Percentiles rank a stretch among this genome's conserved stretches.
Evolutionary conservation across 2,113 vertebrate species (phyloP).

Genomic region (Gambusia affinis): DNA sequence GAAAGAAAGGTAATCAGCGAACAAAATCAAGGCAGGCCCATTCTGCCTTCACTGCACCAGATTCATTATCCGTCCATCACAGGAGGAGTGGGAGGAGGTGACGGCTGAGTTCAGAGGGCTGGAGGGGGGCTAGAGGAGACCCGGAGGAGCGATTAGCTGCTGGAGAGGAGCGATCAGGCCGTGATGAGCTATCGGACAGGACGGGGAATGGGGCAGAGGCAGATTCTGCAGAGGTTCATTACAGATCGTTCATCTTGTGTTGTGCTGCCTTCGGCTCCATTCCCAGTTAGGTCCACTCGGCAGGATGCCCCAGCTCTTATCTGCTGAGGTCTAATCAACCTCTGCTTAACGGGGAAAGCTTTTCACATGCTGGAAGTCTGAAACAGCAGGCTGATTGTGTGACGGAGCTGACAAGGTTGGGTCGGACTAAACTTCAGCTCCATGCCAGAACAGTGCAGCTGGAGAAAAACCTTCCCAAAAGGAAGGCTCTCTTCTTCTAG

Average conservation of each 20-base stretch:
- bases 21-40: slow-evolving; percentile 33
- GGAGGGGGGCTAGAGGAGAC: slow-evolving; percentile 20
- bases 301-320: not conserved
- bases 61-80: slow-evolving; percentile 61
- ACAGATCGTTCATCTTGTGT: slow-evolving; percentile 57
- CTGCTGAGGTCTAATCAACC: slow-evolving; percentile 23
- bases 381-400: slow-evolving; percentile 27
- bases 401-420: slow-evolving; percentile 19
- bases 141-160: slow-evolving; percentile 58
- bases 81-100: slow-evolving; percentile 21
- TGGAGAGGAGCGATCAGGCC: slow-evolving; percentile 60
- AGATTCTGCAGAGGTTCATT: slow-evolving; percentile 63
- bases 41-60: slow-evolving; percentile 33
- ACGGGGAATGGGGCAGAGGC: slow-evolving; percentile 50
- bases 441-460: not conserved
- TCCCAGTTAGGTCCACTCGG: slow-evolving; percentile 25
- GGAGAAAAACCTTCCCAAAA: not conserved
- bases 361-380: slow-evolving; percentile 6
- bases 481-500: too few relatives aligned
- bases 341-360: slow-evolving; percentile 1
- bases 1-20: slow-evolving; percentile 47
- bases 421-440: not conserved
- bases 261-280: slow-evolving; percentile 44
- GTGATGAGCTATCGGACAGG: slow-evolving; percentile 64
- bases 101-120: slow-evolving; percentile 16